Conservation (phyloP, 1,140 invertebrate species). For the Sinonovacula constricta region DNA sequence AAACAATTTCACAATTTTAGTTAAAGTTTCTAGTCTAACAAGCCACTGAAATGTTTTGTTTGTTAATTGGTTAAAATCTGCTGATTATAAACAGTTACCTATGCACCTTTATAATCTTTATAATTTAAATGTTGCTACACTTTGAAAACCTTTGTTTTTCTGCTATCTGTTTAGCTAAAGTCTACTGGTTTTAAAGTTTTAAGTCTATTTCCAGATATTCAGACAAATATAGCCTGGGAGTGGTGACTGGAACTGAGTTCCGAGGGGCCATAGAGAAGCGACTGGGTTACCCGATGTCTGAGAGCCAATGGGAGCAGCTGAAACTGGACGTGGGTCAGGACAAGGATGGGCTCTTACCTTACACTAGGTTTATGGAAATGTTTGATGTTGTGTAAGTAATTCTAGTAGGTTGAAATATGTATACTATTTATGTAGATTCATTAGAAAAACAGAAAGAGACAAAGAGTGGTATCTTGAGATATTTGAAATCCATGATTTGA, state of each 20-base stretch:
- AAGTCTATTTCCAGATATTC: conserved; percentile 55
- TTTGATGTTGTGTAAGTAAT: conserved; percentile 66
- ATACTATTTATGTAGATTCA: too few relatives aligned
- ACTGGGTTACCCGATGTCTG: conserved; percentile 61
- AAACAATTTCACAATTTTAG: background rate
- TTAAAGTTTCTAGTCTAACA: background rate
- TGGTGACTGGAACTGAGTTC: conserved; percentile 64
- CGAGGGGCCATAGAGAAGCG: conserved; percentile 61
- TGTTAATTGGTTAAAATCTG: too few relatives aligned
- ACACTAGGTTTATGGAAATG: conserved; percentile 64
- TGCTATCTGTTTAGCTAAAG: too few relatives aligned
- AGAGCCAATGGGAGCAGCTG: conserved; percentile 67
- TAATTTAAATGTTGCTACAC: too few relatives aligned
- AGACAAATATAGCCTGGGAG: conserved; percentile 64
- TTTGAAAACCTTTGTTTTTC: too few relatives aligned
- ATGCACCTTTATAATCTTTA: conserved; percentile 11
- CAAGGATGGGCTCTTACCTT: conserved; percentile 66
- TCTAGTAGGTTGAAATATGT: too few relatives aligned
- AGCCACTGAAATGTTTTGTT: background rate
- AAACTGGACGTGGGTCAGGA: conserved; percentile 56
- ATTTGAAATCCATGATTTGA: too few relatives aligned
- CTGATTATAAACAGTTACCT: too few relatives aligned
- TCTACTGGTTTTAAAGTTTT: too few relatives aligned
- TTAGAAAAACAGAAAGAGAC: too few relatives aligned
- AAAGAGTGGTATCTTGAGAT: too few relatives aligned